A percentile compares a stretch with the other conserved stretches of the same genome.
phyloP scores from a whole-genome alignment of 2,888 invertebrate species.

The Cremastinae sp. region DNA sequence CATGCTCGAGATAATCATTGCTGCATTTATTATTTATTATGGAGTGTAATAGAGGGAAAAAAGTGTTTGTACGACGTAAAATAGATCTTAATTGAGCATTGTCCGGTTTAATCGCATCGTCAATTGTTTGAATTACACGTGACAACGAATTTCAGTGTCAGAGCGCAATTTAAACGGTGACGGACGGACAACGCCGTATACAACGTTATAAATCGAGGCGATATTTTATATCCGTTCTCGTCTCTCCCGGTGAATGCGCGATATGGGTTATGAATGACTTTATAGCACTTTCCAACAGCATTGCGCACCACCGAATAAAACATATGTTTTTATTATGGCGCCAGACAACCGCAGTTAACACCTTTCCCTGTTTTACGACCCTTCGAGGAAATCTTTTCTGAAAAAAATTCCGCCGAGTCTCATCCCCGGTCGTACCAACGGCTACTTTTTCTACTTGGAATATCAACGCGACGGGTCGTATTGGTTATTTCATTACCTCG shows the following conservation, averaged over 20 bases:
- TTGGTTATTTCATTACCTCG: conserved; percentile 6
- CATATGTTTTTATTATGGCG: conserved; percentile 69
- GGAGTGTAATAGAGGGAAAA: conserved; percentile 2
- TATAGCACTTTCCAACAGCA: conserved; percentile 62
- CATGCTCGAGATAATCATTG: conserved; percentile 11
- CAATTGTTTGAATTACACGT: conserved; percentile 42
- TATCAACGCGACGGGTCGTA: conserved; percentile 8
- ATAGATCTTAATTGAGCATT: conserved; percentile 57
- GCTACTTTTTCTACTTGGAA: conserved; percentile 25
- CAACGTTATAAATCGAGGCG: conserved; percentile 62
- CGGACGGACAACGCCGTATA: conserved; percentile 62
- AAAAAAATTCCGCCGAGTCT: conserved; percentile 26
- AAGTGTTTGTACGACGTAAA: conserved; percentile 40
- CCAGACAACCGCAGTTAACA: conserved; percentile 68
- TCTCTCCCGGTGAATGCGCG: conserved; percentile 45
- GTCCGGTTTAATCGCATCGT: conserved; percentile 36
- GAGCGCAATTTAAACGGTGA: conserved; percentile 46
- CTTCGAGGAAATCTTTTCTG: conserved; percentile 53
- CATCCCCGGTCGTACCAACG: conserved; percentile 19
- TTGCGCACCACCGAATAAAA: conserved; percentile 63
- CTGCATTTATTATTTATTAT: conserved; percentile 25
- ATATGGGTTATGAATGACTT: conserved; percentile 66
- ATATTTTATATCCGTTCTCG: conserved; percentile 61
- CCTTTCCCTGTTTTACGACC: conserved; percentile 60
- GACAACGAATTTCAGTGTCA: conserved; percentile 35